These are phyloP conservation scores for Trichacis sp. DNA, from an alignment of 2,888 invertebrate species.

Conservation along the genomic window DNA sequence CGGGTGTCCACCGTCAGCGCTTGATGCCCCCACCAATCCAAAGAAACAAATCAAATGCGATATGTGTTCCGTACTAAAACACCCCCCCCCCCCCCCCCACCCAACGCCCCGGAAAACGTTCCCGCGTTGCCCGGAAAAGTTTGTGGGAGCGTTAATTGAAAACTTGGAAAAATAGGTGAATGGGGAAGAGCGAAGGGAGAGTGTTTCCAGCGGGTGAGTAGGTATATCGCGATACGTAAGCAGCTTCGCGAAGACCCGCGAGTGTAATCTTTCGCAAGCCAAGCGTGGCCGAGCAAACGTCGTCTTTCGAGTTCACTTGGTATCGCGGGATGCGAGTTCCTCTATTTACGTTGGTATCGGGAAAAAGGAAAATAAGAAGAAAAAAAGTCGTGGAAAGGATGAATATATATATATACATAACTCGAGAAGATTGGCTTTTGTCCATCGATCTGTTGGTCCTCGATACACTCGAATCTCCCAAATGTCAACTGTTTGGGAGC, in stretches of 20 bases:
- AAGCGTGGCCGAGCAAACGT: slow-evolving; percentile 40
- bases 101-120: neutral
- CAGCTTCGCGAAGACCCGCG: slow-evolving; percentile 50
- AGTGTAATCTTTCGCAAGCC: slow-evolving; percentile 50
- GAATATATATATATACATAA: no score
- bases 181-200: slow-evolving; percentile 7
- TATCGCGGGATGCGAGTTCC: neutral
- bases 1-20: no score
- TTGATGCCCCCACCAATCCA: no score
- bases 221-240: slow-evolving; percentile 42
- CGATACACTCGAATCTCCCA: no score
- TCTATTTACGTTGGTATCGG: neutral
- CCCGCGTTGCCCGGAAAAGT: slow-evolving; percentile 5
- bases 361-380: no score
- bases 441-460: no score
- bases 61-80: no score
- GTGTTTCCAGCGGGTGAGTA: slow-evolving; percentile 19
- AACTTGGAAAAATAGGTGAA: slow-evolving; percentile 32
- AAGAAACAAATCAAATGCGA: no score
- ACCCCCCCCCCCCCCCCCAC: no score
- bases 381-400: no score
- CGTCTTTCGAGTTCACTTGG: slow-evolving; percentile 10
- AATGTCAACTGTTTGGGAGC: no score
- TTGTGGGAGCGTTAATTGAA: slow-evolving; percentile 23
- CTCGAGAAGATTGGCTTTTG: no score